Percentiles rank a stretch among this genome's conserved stretches.
Conservation (phyloP, 2,888 invertebrate genomes). For the Stenichneumon culpator region DNA sequence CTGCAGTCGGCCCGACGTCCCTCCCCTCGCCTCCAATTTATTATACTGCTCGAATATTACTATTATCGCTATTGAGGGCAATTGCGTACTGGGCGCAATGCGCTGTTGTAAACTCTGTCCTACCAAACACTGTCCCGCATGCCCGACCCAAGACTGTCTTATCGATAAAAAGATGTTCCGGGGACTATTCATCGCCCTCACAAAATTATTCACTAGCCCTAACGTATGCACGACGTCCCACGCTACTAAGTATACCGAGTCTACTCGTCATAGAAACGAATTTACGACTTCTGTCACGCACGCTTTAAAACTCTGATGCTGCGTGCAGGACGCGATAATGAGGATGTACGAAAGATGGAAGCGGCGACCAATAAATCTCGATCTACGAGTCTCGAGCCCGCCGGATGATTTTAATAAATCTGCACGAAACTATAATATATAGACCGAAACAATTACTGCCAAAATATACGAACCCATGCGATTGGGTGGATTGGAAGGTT, state of each 20-base stretch:
- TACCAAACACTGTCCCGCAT: background rate
- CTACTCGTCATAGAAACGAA: background rate
- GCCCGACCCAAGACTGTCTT: background rate
- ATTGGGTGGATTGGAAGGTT: background rate
- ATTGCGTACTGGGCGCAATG: slow-evolving; percentile 6
- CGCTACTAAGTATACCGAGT: background rate
- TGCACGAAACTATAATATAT: background rate
- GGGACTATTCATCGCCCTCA: background rate
- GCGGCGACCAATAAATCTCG: background rate
- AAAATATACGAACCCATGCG: slow-evolving; percentile 21
- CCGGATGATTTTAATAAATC: background rate
- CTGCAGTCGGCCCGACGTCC: background rate
- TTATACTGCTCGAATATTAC: background rate
- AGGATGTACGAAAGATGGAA: background rate
- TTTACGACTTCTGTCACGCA: background rate
- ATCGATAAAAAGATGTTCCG: background rate
- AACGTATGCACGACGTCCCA: background rate
- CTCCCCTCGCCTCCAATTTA: background rate
- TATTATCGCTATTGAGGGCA: slow-evolving; percentile 9
- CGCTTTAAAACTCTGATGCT: background rate
- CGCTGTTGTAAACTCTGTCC: background rate
- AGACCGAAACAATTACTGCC: background rate
- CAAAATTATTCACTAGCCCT: background rate
- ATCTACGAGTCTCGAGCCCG: background rate
- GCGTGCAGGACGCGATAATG: background rate